Evolutionary conservation across 2,888 invertebrate genomes (phyloP).

Genomic region (Ophioninae sp.): DNA sequence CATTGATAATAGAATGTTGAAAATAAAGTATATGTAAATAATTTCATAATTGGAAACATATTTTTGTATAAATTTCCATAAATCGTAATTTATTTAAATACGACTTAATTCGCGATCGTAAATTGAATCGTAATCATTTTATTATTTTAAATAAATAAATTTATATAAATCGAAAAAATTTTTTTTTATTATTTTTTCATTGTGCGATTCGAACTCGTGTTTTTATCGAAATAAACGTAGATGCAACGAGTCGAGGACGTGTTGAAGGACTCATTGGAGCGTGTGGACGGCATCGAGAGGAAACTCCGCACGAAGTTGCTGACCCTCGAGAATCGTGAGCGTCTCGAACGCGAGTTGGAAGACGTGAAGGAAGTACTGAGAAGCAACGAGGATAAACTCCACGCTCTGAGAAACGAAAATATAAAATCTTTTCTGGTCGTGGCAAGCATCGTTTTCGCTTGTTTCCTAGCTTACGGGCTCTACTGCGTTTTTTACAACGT

Average conservation of each 20-base stretch:
- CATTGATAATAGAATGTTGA: too few relatives aligned
- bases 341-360: conserved; percentile 73
- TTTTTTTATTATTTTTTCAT: conserved; percentile 7
- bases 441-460: conserved; percentile 71
- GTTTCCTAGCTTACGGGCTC: conserved; percentile 72
- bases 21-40: too few relatives aligned
- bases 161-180: too few relatives aligned
- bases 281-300: conserved; percentile 72
- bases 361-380: conserved; percentile 72
- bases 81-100: too few relatives aligned
- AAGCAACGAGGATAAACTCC: conserved; percentile 72
- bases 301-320: conserved; percentile 70
- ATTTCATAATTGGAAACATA: too few relatives aligned
- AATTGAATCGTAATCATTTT: too few relatives aligned
- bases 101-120: too few relatives aligned
- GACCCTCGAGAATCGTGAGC: conserved; percentile 73
- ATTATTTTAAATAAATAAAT: too few relatives aligned
- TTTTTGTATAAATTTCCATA: too few relatives aligned
- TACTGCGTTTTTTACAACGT: conserved; percentile 69
- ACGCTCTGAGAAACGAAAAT: conserved; percentile 72
- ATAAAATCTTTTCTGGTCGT: conserved; percentile 74
- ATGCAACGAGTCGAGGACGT: conserved; percentile 73
- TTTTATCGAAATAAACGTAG: too few relatives aligned
- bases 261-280: conserved; percentile 71
- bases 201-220: too few relatives aligned